These are phyloP conservation scores for Scelioninae gen. 2 DNA, from an alignment of 2,888 invertebrate genomes.

Conservation along the genomic window DNA sequence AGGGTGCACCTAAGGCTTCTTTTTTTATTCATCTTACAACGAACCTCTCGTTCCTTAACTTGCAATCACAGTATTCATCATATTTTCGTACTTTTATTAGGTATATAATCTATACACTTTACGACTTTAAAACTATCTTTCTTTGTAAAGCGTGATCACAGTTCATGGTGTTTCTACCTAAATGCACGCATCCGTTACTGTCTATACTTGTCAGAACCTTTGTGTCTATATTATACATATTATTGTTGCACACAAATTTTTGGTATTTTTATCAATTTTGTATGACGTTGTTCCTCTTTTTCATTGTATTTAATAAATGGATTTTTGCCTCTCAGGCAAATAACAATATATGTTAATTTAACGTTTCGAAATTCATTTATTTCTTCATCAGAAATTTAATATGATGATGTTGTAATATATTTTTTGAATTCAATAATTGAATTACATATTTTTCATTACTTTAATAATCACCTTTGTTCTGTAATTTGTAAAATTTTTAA, in stretches of 20 bases:
- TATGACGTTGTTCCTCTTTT: neutral
- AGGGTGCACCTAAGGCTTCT: slow-evolving; percentile 68
- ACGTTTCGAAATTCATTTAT: neutral
- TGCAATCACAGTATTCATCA: slow-evolving; percentile 65
- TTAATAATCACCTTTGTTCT: too few species aligned
- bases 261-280: slow-evolving; percentile 19
- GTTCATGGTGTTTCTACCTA: slow-evolving; percentile 69
- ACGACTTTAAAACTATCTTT: slow-evolving; percentile 68
- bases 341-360: too few species aligned
- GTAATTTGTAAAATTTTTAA: too few species aligned
- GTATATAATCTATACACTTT: slow-evolving; percentile 62
- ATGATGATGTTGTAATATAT: too few species aligned
- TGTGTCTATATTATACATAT: slow-evolving; percentile 29
- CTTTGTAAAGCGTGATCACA: slow-evolving; percentile 73
- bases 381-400: too few species aligned
- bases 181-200: slow-evolving; percentile 47
- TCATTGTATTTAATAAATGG: too few species aligned
- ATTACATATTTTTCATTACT: too few species aligned
- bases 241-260: slow-evolving; percentile 31
- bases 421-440: too few species aligned
- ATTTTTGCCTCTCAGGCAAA: too few species aligned
- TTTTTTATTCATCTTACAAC: slow-evolving; percentile 32
- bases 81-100: slow-evolving; percentile 66
- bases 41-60: slow-evolving; percentile 45
- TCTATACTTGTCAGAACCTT: slow-evolving; percentile 60